Conservation (phyloP, 2,113 vertebrate genomes). For the Phasianus colchicus region DNA sequence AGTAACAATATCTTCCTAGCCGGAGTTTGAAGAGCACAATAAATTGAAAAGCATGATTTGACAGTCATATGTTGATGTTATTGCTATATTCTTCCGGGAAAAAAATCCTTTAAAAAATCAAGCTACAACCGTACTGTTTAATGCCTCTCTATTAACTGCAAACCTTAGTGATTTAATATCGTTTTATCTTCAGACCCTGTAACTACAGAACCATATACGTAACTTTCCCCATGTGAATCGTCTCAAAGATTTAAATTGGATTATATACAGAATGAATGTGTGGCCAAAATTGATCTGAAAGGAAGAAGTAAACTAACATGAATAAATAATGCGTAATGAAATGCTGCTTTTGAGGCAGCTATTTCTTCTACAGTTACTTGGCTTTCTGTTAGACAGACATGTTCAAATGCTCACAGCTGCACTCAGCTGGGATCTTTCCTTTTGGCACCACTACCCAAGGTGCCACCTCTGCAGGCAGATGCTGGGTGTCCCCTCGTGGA, state of each 20-base stretch:
- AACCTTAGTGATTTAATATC: neutral
- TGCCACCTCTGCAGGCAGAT: fast-evolving
- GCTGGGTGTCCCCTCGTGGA: neutral
- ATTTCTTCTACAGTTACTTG: neutral
- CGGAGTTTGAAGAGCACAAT: neutral
- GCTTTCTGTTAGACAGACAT: fast-evolving
- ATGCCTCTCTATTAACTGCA: neutral
- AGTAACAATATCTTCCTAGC: neutral
- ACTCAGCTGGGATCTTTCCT: neutral
- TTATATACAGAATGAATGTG: neutral
- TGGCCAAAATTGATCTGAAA: neutral
- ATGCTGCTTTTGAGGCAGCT: neutral
- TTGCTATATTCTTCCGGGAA: neutral
- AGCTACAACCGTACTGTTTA: neutral
- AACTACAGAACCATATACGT: neutral
- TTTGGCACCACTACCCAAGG: fast-evolving
- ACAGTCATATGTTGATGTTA: neutral
- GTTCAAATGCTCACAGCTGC: fast-evolving
- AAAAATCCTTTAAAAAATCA: neutral
- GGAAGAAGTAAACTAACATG: neutral
- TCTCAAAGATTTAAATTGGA: neutral
- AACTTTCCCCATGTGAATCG: neutral
- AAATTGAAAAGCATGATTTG: neutral
- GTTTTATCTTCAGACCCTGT: neutral
- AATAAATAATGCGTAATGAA: neutral